Percentiles rank a stretch among this genome's conserved stretches.
phyloP scores from a whole-genome alignment of 2,888 invertebrate species.

The Nomada ferruginata region DNA sequence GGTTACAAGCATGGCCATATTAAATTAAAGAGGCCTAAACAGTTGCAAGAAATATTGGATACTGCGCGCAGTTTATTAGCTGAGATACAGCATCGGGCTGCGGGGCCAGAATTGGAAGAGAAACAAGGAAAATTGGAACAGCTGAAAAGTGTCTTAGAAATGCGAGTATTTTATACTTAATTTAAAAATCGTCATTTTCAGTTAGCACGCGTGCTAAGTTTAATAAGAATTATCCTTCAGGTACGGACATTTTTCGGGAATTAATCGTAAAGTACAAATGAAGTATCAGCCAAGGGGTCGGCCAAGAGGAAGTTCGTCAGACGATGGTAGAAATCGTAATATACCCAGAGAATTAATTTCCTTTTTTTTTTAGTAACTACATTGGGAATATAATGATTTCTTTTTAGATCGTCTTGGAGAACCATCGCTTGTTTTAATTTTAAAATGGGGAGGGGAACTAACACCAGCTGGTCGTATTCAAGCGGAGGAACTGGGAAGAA shows the following conservation, averaged over 20 bases:
- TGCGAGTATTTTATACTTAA: constrained; percentile 87
- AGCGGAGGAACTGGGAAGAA: constrained; percentile 98
- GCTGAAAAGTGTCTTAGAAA: constrained; percentile 99
- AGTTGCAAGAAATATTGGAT: constrained; percentile 98
- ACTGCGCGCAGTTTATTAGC: constrained; percentile 95
- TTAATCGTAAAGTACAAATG: constrained; percentile 99
- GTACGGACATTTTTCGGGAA: constrained; percentile 99
- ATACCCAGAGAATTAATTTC: not conserved
- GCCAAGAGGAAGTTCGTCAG: constrained; percentile 95
- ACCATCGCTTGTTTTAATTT: constrained; percentile 96
- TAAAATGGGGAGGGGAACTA: constrained; percentile 99
- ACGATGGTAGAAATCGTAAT: constrained; percentile 88
- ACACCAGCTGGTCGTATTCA: constrained; percentile 99
- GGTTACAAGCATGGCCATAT: constrained; percentile 98
- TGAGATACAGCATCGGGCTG: constrained; percentile 94
- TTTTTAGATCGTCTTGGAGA: constrained; percentile 92
- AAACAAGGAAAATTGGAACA: constrained; percentile 99
- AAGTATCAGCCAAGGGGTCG: constrained; percentile 99
- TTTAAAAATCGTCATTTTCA: not conserved
- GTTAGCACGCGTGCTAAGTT: not conserved
- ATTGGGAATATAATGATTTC: not conserved
- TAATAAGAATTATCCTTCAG: constrained; percentile 83
- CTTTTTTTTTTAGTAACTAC: not conserved
- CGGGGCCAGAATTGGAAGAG: constrained; percentile 97
- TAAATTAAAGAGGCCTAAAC: constrained; percentile 98